Percentiles rank a stretch among this genome's conserved stretches.
Evolutionary conservation across 2,888 invertebrate genomes (phyloP).

Genomic region (Trichogramma dendrolimi): DNA sequence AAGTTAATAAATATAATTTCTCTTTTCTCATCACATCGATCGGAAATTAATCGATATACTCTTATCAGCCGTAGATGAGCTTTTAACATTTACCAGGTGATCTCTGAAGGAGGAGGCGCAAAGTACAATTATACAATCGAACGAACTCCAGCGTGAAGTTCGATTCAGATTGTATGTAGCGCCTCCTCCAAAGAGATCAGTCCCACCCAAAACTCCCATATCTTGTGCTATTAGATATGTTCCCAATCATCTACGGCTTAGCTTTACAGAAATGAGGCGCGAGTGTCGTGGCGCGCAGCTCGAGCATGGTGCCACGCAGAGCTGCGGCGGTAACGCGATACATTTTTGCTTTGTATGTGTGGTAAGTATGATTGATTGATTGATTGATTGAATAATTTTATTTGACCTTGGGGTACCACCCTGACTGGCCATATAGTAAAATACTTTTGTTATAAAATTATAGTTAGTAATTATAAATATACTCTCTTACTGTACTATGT

Average conservation of each 20-base stretch:
- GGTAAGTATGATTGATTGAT: neutral
- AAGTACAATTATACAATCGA: conserved; percentile 15
- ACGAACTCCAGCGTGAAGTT: conserved; percentile 13
- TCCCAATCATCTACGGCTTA: neutral
- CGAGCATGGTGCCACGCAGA: neutral
- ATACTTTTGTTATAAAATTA: no score
- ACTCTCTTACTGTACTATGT: no score
- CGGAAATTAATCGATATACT: no score
- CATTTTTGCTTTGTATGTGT: neutral
- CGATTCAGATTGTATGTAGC: conserved; percentile 7
- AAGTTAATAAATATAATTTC: no score
- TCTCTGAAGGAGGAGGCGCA: conserved; percentile 11
- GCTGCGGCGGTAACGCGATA: neutral
- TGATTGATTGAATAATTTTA: no score
- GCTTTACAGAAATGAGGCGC: conserved; percentile 2
- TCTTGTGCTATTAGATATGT: neutral
- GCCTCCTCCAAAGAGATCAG: conserved; percentile 11
- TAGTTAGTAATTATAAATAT: no score
- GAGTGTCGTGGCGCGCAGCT: neutral
- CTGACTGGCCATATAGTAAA: no score
- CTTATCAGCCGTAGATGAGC: neutral
- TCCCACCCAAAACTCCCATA: conserved; percentile 2
- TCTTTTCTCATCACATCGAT: no score
- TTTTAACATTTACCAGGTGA: conserved; percentile 11
- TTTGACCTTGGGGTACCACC: no score